Base-by-base conservation (phyloP, 2,797 vertebrate genomes). In the Cyprinella venusta region DNA sequence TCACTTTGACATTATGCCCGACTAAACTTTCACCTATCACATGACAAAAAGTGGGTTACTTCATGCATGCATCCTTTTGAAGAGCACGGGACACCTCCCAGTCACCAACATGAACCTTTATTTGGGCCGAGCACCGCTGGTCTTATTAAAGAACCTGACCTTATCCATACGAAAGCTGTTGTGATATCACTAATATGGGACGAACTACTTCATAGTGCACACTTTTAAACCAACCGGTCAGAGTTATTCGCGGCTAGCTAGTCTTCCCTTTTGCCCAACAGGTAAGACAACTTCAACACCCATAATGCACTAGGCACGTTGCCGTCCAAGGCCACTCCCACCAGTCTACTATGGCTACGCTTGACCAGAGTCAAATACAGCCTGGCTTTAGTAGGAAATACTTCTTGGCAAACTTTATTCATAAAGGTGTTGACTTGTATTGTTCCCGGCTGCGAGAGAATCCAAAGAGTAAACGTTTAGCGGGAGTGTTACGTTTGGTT, bases 1-100 rank as follows among this genome's bases (percentile, higher is more conserved):
- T 61, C 61, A 63, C 81, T 83, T 79, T 72, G 69, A 83, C 77
- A 85, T 81, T 64, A 81, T 67, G 67, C 80, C 68, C 52, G 77
- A 82, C 83, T 65, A 81, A 77, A 83, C 82, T 52, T 30, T 71
- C 67, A 70, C 80, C 67, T n/a, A 75, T 80, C 88, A 86, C 64
- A 86, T 86, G 86, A 85, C 79, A 16, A 40, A 13, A 52, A 68
- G 75, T 21, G 81, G 38, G 12, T 70, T 30, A 54, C 61, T 77
- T 71, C 40, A 79, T 33, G n/a, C 67, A 59, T 33, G 59, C 61
- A 72, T 12, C 82, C 84, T 80, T 88, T 68, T 79, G 56, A 50
- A 26, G 16, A 71, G 16, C 61, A 63, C 13, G 26, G 61, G 61
- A 63, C 59, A 16, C 24, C 59, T 63, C 12, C 24, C 15, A 30